Conservation (phyloP, 2,113 vertebrate genomes). For the Corvus cornix region DNA sequence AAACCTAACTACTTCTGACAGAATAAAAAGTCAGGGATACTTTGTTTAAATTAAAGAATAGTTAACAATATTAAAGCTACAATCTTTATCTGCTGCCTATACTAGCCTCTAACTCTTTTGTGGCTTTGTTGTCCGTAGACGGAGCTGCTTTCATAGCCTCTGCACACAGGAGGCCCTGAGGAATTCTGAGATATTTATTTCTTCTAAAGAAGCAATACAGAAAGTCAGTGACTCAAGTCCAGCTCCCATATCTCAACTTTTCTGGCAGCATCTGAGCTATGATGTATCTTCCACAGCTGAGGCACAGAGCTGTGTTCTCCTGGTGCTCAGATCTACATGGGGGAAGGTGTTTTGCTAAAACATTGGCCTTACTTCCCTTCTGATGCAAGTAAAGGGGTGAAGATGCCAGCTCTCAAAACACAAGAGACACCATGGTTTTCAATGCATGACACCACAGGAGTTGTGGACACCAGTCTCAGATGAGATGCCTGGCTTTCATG, state of each 20-base stretch:
- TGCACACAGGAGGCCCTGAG: not conserved
- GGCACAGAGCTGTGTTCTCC: not conserved
- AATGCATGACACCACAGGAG: not conserved
- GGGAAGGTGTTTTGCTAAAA: not conserved
- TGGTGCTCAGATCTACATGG: not conserved
- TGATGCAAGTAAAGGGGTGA: not conserved
- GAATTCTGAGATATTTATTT: not conserved
- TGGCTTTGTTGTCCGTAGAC: not conserved
- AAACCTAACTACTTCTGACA: fast-evolving
- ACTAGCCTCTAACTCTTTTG: not conserved
- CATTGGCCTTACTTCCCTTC: not conserved
- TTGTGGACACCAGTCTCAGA: not conserved
- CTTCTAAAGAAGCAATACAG: not conserved
- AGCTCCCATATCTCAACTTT: not conserved
- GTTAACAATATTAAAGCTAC: not conserved
- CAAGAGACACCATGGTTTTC: not conserved
- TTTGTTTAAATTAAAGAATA: not conserved
- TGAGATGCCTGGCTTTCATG: not conserved
- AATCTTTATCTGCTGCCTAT: not conserved
- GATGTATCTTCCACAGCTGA: not conserved
- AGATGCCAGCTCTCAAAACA: not conserved
- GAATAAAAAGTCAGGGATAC: not conserved
- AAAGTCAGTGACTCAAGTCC: not conserved
- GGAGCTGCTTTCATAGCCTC: not conserved
- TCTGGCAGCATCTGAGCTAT: not conserved